These are phyloP conservation scores for Anoplophora glabripennis DNA, from an alignment of 1,140 invertebrate species.

Conservation along the genomic window DNA sequence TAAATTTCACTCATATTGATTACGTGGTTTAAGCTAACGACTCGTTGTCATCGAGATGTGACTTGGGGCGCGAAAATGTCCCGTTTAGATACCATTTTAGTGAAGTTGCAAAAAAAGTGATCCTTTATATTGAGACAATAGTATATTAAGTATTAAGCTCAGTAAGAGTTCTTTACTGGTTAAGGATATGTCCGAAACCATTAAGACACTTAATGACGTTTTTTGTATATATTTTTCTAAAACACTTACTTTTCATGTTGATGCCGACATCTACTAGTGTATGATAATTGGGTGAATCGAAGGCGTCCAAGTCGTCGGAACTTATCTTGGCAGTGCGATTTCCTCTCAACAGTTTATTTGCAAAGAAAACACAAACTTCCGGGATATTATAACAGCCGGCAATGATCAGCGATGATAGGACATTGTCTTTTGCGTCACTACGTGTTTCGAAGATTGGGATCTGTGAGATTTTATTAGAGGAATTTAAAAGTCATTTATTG, in stretches of 20 bases:
- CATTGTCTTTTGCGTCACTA: constrained; percentile 91
- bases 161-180: too few species aligned
- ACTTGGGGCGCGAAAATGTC: too few species aligned
- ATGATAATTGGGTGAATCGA: constrained; percentile 84
- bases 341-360: constrained; percentile 83
- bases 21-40: too few species aligned
- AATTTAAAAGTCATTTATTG: not conserved
- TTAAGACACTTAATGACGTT: too few species aligned
- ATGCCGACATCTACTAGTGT: constrained; percentile 83
- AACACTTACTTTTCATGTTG: constrained; percentile 57
- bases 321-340: constrained; percentile 88
- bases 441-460: constrained; percentile 89
- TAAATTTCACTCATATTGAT: too few species aligned
- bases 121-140: too few species aligned
- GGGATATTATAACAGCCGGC: constrained; percentile 90
- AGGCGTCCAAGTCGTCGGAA: constrained; percentile 79
- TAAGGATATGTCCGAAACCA: too few species aligned
- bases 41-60: too few species aligned
- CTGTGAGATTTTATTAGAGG: constrained; percentile 49
- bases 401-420: constrained; percentile 84
- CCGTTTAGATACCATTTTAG: too few species aligned
- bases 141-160: too few species aligned
- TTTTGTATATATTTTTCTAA: too few species aligned
- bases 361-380: constrained; percentile 92
- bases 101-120: too few species aligned